Base-by-base conservation (phyloP, 1,140 invertebrate species). In the Stegodyphus dumicola region DNA sequence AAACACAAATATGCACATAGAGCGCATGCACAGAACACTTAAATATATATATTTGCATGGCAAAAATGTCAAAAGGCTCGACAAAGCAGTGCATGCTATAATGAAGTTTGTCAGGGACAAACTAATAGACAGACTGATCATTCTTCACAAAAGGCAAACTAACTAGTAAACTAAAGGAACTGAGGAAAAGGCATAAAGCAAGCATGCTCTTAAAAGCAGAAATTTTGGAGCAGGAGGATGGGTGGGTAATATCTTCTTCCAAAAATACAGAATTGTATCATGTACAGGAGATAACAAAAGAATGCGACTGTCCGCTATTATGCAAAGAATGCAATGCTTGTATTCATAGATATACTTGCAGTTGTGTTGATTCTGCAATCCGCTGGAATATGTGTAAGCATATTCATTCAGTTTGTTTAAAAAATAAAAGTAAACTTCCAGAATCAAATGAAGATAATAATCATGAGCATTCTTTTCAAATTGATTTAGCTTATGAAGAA, bases 111-210 rank as follows among this genome's bases (percentile, higher is more conserved):
- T 74, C 93, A 71, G 93, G 93, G 18, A 92, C 88, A 1, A 94
- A 94, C 86, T 93, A 93, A 48, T 80, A 10, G 48, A 94, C 92
- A 86, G 92, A 91, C 74, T 93, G 7, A 74, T 77, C 9, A 49
- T 75, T 13, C 7, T 66, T 7, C n/a, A n/a, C 6, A 66, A 5
- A 86, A 79, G 76, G 70, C 48, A 51, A 56, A 18, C 6, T 93
- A 90, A 97, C 96, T 7, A 92, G 90, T 52, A 92, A 91, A 89
- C 95, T 97, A 18, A 95, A 89, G 0, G 96, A 96, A 88, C 96
- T 97, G 87, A 84, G 92, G 91, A 88, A 79, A 84, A 86, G 86
- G 78, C 85, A 86, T n/a, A 49, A 60, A 51, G 15, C 54, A 65
- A 70, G 49, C 53, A 64, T 73, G 18, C 64, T 11, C 48, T 13